Conservation (phyloP, 2,797 vertebrate genomes). For the Alauda arvensis region DNA sequence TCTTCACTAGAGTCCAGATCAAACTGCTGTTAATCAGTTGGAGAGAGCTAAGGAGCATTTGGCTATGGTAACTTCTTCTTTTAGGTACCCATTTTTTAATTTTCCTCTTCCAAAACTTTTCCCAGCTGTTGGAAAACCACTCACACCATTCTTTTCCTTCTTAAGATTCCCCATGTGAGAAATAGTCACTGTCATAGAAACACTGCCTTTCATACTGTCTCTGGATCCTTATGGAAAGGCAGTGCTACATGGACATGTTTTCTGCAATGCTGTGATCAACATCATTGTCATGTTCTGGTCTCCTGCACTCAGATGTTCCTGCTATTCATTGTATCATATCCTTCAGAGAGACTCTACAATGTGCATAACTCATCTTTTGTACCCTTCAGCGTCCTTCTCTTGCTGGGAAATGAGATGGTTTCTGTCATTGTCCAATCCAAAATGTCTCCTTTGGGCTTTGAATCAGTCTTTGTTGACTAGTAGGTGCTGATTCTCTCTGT, state of each 20-base stretch:
- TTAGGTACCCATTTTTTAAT: not conserved
- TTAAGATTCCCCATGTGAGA: not conserved
- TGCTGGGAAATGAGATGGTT: not conserved
- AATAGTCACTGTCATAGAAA: not conserved
- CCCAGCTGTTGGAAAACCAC: not conserved
- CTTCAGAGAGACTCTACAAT: not conserved
- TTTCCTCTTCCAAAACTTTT: not conserved
- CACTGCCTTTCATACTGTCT: not conserved
- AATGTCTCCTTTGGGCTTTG: not conserved
- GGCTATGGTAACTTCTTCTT: not conserved
- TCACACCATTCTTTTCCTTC: not conserved
- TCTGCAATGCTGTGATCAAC: not conserved
- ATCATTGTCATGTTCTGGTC: not conserved
- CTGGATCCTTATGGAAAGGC: not conserved
- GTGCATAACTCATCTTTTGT: not conserved
- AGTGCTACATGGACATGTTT: not conserved
- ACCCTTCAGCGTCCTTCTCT: not conserved
- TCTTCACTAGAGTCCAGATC: not conserved
- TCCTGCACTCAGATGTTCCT: not conserved
- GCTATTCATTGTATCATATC: not conserved
- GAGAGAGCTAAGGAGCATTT: not conserved
- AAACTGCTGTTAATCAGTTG: not conserved
- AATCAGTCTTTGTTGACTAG: not conserved
- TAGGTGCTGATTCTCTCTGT: not conserved
- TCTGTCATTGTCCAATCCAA: not conserved